A percentile compares a stretch with the other conserved stretches of the same genome.
phyloP scores from a whole-genome alignment of 1,140 invertebrate species.

The Eupristina koningsbergeri region DNA sequence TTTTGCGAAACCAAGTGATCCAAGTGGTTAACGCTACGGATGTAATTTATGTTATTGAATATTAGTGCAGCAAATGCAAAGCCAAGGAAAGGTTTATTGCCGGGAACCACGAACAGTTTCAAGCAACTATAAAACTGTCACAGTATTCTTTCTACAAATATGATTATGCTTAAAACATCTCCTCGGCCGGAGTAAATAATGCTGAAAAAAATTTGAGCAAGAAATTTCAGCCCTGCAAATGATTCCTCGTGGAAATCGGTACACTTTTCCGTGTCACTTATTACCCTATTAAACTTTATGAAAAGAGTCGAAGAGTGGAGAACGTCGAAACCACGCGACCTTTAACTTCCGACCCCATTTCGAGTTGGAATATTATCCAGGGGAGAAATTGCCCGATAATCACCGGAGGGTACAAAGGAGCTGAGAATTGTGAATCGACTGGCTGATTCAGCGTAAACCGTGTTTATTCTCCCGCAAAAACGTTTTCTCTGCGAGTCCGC shows the following conservation, averaged over 20 bases:
- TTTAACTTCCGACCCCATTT: neutral
- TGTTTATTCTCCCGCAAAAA: conserved; percentile 6
- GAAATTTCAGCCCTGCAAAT: neutral
- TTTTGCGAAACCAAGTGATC: neutral
- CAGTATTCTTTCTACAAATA: neutral
- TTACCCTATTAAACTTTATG: conserved; percentile 3
- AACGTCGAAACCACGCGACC: neutral
- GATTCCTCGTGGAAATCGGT: neutral
- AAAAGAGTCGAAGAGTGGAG: neutral
- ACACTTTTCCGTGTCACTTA: neutral
- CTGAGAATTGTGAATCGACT: neutral
- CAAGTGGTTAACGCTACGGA: neutral
- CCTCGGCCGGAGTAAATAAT: neutral
- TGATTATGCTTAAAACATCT: neutral
- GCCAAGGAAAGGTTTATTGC: neutral
- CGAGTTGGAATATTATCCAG: neutral
- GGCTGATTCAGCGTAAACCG: neutral
- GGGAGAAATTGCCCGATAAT: neutral
- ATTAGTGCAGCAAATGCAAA: neutral
- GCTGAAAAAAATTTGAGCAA: neutral
- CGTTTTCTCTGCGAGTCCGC: neutral
- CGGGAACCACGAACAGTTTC: neutral
- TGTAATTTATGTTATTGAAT: neutral
- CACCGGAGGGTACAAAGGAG: neutral
- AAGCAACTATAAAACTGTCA: neutral